These are phyloP conservation scores for Manis javanica DNA, from an alignment of 2,797 vertebrate species.

Conservation along the genomic window DNA sequence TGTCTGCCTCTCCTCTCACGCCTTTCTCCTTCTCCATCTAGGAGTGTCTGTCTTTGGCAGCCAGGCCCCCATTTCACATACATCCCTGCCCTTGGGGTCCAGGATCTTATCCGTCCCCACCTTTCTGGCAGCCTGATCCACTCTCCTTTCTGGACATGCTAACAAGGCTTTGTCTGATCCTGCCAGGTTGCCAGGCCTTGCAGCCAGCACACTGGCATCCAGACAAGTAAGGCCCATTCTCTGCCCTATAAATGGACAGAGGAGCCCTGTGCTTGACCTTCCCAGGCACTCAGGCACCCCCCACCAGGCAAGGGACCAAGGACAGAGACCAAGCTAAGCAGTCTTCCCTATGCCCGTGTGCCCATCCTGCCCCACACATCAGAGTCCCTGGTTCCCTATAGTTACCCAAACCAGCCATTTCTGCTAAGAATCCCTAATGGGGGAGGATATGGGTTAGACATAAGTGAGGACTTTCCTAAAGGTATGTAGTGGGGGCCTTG, in stretches of 20 bases:
- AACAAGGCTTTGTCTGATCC: conserved; percentile 14
- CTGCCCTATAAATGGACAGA: neutral
- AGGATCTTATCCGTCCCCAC: neutral
- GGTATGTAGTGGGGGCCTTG: neutral
- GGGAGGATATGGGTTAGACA: neutral
- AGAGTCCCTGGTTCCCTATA: neutral
- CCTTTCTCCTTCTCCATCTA: neutral
- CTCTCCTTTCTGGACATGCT: conserved; percentile 4
- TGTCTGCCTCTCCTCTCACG: neutral
- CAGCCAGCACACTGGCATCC: neutral
- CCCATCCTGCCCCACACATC: neutral
- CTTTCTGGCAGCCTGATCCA: neutral
- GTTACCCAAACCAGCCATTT: neutral
- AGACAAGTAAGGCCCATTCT: neutral
- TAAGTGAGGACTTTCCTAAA: neutral
- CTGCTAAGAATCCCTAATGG: neutral
- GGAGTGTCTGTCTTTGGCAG: neutral
- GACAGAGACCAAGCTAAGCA: neutral
- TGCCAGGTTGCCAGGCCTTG: neutral
- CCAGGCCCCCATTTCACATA: neutral
- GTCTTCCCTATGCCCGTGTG: neutral
- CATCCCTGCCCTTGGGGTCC: neutral
- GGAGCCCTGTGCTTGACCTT: neutral
- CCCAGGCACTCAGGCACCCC: neutral
- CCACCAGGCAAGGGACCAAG: neutral